Conservation (phyloP, 2,797 vertebrate species). For the Clamator glandarius region DNA sequence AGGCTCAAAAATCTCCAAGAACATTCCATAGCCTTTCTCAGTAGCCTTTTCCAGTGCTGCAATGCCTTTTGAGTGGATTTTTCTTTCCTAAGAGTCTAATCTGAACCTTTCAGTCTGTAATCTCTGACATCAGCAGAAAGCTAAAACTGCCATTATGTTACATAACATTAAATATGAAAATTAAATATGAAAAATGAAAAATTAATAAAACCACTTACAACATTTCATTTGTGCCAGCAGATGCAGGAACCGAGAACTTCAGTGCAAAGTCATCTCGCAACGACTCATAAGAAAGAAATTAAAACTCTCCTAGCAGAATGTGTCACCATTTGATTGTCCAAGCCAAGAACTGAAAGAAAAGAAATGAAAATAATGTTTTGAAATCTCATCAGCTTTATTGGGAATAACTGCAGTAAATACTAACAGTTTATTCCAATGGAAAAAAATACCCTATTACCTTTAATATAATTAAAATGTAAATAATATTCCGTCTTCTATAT, state of each 20-base stretch:
- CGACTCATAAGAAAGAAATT: background rate
- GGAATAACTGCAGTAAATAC: background rate
- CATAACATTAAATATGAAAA: background rate
- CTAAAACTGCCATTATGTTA: background rate
- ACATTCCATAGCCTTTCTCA: background rate
- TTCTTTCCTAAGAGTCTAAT: background rate
- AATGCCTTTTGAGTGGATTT: background rate
- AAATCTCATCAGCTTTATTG: background rate
- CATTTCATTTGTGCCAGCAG: background rate
- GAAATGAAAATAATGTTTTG: background rate
- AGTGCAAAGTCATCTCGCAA: background rate
- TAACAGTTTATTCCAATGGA: background rate
- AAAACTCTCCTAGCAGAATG: background rate
- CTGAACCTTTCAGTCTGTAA: background rate
- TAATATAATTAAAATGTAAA: background rate
- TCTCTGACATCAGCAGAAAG: background rate
- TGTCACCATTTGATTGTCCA: background rate
- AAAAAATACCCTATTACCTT: background rate
- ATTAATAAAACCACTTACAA: background rate
- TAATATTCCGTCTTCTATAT: background rate
- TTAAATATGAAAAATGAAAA: background rate
- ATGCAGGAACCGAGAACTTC: background rate
- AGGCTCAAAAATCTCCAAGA: background rate
- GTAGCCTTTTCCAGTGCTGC: background rate
- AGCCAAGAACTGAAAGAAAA: slow-evolving; percentile 7